Percentiles rank a stretch among this genome's conserved stretches.
Evolutionary conservation across 2,888 invertebrate genomes (phyloP).

Genomic region (Notodonta dromedarius): DNA sequence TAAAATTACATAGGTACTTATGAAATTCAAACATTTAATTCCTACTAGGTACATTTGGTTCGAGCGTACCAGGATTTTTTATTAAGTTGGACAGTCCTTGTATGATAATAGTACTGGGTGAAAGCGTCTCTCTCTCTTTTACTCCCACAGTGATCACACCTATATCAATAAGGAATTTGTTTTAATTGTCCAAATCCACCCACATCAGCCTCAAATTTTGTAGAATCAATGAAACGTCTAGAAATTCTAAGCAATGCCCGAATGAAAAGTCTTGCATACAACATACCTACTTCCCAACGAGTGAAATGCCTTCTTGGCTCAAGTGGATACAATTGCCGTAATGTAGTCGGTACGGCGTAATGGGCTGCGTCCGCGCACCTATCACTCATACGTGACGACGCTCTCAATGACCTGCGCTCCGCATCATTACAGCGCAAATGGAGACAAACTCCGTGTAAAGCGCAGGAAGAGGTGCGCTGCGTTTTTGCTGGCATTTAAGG

Average conservation of each 20-base stretch:
- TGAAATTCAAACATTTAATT: too few relatives aligned
- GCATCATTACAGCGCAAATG: constrained; percentile 38
- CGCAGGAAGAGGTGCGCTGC: constrained; percentile 26
- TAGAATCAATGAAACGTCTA: background rate
- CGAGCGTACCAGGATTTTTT: too few relatives aligned
- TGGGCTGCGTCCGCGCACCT: constrained; percentile 52
- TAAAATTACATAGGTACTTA: too few relatives aligned
- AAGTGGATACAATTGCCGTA: constrained; percentile 51
- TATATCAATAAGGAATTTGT: too few relatives aligned
- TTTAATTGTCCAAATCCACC: too few relatives aligned
- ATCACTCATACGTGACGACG: constrained; percentile 53
- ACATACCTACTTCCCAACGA: constrained; percentile 20
- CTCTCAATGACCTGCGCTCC: constrained; percentile 44
- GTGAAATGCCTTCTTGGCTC: constrained; percentile 32
- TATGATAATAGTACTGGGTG: too few relatives aligned
- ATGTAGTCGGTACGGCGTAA: constrained; percentile 52
- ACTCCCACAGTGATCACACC: too few relatives aligned
- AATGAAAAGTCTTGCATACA: background rate
- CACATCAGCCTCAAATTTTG: too few relatives aligned
- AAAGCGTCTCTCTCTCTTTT: too few relatives aligned
- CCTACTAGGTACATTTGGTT: too few relatives aligned
- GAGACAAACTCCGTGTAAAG: constrained; percentile 29
- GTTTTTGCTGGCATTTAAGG: constrained; percentile 30
- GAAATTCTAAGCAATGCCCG: background rate
- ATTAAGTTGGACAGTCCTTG: too few relatives aligned